Base-by-base conservation (phyloP, 1,140 invertebrate genomes). In the Homarus americanus region DNA sequence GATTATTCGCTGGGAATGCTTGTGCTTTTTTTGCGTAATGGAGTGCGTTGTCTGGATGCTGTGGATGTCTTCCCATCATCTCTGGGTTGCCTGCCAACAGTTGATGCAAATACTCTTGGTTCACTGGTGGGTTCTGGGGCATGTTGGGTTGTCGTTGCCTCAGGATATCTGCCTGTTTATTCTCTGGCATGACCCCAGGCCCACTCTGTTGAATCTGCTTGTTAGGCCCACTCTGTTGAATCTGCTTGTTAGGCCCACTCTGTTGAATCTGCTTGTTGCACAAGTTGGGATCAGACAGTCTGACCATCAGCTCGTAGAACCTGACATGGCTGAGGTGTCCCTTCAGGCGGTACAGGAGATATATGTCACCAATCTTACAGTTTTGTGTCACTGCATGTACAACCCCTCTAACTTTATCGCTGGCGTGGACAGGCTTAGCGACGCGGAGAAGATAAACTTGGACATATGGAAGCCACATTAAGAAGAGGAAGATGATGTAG, bases 1-100 rank as follows among this genome's bases (percentile, higher is more conserved):
- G 36, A 49, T 58, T 83, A 91, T 79, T 91, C 90, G 34, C 87
- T 91, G 83, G 87, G 73, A 58, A 91, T 91, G 80, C 91, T 91
- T 20, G 83, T 91, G 66, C 87, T 91, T 41, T 79, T 87, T 32
- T 91, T 87, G 36, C 87, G n/a, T 9, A 87, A 58, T 49, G 91
- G 84, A 9, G 75, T 91, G 28, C 58, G 76, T 58, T 91, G n/a
- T 75, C 69, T 24, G 80, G 58, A 44, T 91, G 91, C 28, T 82
- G 76, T 17, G 76, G 83, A 38, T 53, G 36, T 44, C 38, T 66
- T 28, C 72, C 38, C 80, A 91, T 49, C 58, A 69, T 86, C 32
- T 91, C 91, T 1, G 82, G 80, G 38, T 87, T 91, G 76, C 9
- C 53, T 32, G 82, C 73, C 32, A 82, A 79, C 15, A 87, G 63